Evolutionary conservation across 2,888 invertebrate species (phyloP).

Genomic region (Mantis religiosa): DNA sequence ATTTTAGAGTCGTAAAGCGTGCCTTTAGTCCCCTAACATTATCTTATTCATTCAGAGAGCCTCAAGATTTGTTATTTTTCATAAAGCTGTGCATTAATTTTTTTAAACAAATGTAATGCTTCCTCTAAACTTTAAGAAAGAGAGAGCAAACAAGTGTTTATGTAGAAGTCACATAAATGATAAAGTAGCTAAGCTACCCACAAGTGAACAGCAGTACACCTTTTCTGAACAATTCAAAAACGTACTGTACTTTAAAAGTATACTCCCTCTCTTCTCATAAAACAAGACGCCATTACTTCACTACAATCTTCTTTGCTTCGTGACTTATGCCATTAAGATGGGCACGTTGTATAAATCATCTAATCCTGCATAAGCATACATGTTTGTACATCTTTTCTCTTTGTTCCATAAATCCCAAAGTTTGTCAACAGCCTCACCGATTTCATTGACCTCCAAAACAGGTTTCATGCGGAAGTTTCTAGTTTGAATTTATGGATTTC

Average conservation of each 20-base stretch:
- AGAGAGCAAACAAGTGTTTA: too few relatives aligned
- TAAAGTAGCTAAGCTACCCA: too few relatives aligned
- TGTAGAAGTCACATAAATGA: too few relatives aligned
- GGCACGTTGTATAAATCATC: neutral
- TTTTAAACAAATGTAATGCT: too few relatives aligned
- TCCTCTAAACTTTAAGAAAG: too few relatives aligned
- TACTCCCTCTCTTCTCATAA: neutral
- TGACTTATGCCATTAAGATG: neutral
- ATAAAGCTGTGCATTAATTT: too few relatives aligned
- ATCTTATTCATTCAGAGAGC: too few relatives aligned
- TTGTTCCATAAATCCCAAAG: neutral
- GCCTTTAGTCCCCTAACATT: too few relatives aligned
- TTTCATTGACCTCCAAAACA: neutral
- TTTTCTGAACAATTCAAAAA: neutral
- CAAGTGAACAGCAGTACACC: neutral
- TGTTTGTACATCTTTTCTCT: neutral
- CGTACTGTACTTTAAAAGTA: neutral
- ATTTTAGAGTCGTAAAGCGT: too few relatives aligned
- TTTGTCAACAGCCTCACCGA: neutral
- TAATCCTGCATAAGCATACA: neutral
- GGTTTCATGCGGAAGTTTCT: neutral
- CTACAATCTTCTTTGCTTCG: neutral
- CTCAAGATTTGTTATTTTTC: too few relatives aligned
- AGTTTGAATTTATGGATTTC: neutral
- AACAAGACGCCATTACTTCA: neutral